A percentile compares a stretch with the other conserved stretches of the same genome.
phyloP scores from a whole-genome alignment of 2,888 invertebrate species.

The Scrobipalpa atriplicella region DNA sequence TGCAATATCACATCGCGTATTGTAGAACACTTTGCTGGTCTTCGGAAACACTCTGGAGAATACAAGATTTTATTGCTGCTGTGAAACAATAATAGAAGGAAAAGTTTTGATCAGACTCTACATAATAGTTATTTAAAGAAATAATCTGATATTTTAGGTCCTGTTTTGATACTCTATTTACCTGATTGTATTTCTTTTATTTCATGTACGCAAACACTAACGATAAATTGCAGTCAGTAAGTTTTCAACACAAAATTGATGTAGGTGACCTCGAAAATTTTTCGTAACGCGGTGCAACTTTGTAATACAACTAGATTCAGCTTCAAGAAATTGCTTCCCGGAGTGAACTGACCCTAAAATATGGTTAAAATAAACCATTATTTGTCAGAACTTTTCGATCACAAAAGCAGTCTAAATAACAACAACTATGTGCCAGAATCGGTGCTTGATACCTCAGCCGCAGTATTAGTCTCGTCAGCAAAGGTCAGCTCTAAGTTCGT shows the following conservation, averaged over 20 bases:
- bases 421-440: neutral
- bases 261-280: no score
- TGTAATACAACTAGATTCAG: no score
- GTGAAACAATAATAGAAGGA: neutral
- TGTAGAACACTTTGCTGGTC: neutral
- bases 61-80: neutral
- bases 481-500: constrained; percentile 3
- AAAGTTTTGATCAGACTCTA: neutral
- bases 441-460: neutral
- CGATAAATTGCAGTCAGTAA: no score
- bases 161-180: neutral
- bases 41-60: neutral
- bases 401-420: no score
- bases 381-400: no score
- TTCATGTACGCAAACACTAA: neutral
- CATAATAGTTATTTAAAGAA: neutral
- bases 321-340: no score
- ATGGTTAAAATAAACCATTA: no score
- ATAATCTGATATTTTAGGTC: neutral
- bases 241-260: no score
- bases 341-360: no score
- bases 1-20: constrained; percentile 15
- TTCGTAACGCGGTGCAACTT: no score
- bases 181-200: neutral
- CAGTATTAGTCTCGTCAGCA: neutral